Conservation (phyloP, 2,797 vertebrate species). For the Labeo calbasu region DNA sequence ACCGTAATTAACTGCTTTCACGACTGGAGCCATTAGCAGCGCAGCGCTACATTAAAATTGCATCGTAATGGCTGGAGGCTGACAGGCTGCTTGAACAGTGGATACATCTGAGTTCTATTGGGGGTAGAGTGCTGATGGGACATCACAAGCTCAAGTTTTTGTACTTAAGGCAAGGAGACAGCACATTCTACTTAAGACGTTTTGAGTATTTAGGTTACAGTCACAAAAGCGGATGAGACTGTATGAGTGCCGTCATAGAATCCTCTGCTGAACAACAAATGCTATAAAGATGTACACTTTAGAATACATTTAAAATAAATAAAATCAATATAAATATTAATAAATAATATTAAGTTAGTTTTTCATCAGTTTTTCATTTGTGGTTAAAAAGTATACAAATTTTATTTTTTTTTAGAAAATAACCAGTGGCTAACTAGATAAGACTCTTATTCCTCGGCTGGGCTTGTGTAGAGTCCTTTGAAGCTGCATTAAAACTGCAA, state of each 20-base stretch:
- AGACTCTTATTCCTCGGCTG: no score
- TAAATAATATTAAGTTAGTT: neutral
- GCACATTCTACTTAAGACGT: neutral
- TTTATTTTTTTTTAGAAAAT: no score
- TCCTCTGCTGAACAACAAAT: neutral
- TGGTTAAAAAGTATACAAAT: no score
- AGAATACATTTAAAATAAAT: neutral
- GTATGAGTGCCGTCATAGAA: neutral
- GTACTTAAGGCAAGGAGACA: slow-evolving; percentile 8
- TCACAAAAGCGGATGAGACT: neutral
- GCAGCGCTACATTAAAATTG: slow-evolving; percentile 47
- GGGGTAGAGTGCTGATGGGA: slow-evolving; percentile 29
- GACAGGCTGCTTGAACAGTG: slow-evolving; percentile 45
- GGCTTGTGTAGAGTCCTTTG: no score
- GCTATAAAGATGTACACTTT: no score
- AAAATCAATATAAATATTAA: neutral
- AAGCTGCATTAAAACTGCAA: no score
- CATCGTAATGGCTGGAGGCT: slow-evolving; percentile 66
- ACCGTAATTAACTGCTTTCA: slow-evolving; percentile 34
- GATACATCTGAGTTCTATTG: slow-evolving; percentile 24
- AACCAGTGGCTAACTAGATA: no score
- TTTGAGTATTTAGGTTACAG: slow-evolving; percentile 31
- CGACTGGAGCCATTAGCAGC: slow-evolving; percentile 36
- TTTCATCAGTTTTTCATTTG: no score
- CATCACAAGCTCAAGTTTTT: slow-evolving; percentile 21